These are phyloP conservation scores for Potorous gilbertii DNA, from an alignment of 2,797 vertebrate genomes.

Conservation along the genomic window DNA sequence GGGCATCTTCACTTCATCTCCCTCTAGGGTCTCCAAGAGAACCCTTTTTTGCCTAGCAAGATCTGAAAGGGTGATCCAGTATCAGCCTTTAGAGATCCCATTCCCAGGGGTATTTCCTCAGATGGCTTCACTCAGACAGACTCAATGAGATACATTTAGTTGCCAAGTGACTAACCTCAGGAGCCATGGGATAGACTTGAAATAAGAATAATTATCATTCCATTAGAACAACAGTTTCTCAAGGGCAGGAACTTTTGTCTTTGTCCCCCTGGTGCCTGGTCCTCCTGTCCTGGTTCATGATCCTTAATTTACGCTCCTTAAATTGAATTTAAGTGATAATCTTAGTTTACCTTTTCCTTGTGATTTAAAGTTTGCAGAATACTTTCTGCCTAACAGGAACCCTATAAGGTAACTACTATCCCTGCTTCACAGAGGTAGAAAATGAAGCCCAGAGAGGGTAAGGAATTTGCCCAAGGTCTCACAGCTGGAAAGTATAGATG, in stretches of 20 bases:
- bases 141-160: background rate
- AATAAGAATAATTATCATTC: background rate
- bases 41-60: background rate
- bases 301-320: background rate
- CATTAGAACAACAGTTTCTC: background rate
- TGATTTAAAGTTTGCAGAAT: background rate
- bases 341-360: background rate
- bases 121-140: background rate
- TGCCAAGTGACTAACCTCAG: background rate
- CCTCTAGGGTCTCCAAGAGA: background rate
- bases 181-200: background rate
- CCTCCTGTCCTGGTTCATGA: background rate
- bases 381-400: background rate
- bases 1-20: background rate
- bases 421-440: background rate
- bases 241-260: background rate
- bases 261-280: background rate
- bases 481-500: background rate
- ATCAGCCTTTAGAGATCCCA: background rate
- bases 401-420: background rate
- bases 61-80: background rate
- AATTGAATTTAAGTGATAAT: background rate
- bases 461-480: background rate
- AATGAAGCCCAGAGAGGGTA: background rate
- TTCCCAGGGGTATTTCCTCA: background rate